Percentiles rank a stretch among this genome's conserved stretches.
Conservation (phyloP, 2,797 vertebrate genomes). For the Diglossa cyanea region DNA sequence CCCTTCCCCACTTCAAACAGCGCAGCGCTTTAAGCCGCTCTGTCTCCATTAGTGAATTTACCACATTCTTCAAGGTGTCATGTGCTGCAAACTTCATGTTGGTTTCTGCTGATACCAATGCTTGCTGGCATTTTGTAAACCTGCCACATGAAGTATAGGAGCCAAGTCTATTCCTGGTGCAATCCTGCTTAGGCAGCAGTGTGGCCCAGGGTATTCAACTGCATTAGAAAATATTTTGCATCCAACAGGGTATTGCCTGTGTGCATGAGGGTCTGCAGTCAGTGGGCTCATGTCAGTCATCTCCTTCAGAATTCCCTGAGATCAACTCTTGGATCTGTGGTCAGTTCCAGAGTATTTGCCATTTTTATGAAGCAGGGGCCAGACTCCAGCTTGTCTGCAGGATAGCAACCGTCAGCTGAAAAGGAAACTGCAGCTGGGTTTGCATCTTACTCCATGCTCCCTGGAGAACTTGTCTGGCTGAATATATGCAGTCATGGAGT, state of each 20-base stretch:
- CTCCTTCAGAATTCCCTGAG: background rate
- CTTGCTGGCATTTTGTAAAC: conserved; percentile 26
- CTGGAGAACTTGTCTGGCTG: background rate
- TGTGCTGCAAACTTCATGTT: background rate
- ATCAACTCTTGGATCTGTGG: background rate
- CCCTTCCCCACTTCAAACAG: conserved; percentile 56
- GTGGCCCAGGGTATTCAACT: background rate
- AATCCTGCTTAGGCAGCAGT: background rate
- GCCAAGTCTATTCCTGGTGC: background rate
- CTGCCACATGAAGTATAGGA: background rate
- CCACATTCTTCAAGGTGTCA: conserved; percentile 15
- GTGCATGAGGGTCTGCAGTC: background rate
- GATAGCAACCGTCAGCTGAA: accelerated
- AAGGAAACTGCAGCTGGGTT: background rate
- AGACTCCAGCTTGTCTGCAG: background rate
- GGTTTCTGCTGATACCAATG: background rate
- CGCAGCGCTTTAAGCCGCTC: background rate
- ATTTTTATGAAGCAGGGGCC: background rate
- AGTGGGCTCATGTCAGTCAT: background rate
- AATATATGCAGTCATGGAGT: background rate
- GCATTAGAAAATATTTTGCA: background rate
- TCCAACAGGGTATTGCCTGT: accelerated
- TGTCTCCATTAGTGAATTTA: background rate
- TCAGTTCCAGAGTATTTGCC: background rate
- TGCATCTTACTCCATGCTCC: background rate